Conservation (phyloP, 2,888 invertebrate genomes). For the Calliopum simillimum region DNA sequence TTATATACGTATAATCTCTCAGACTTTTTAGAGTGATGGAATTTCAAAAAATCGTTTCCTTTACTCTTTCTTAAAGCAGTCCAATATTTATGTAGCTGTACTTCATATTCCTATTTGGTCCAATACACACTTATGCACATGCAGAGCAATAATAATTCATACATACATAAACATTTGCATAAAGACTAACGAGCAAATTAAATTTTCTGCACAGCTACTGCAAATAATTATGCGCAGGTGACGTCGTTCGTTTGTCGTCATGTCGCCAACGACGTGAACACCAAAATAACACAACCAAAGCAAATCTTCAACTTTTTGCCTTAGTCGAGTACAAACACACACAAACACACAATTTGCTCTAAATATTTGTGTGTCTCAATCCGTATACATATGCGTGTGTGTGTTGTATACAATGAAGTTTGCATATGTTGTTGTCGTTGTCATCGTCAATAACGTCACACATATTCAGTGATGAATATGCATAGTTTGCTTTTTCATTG, state of each 20-base stretch:
- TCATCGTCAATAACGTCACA: too few species aligned
- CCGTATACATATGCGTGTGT: background rate
- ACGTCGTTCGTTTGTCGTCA: background rate
- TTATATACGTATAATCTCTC: too few species aligned
- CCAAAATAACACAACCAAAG: background rate
- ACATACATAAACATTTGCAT: conserved; percentile 6
- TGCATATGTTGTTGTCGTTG: conserved; percentile 3
- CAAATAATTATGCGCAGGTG: conserved; percentile 31
- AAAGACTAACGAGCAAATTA: conserved; percentile 27
- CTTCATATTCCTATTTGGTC: too few species aligned
- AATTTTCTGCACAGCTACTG: conserved; percentile 15
- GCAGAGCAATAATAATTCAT: background rate
- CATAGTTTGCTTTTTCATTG: background rate
- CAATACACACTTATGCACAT: too few species aligned
- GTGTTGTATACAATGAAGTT: background rate
- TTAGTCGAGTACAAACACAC: background rate
- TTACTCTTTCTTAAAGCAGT: too few species aligned
- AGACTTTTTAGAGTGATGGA: too few species aligned
- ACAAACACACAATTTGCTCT: conserved; percentile 16
- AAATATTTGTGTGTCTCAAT: background rate
- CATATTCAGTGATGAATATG: conserved; percentile 27
- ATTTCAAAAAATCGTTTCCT: too few species aligned
- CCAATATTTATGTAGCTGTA: too few species aligned
- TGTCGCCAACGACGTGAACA: background rate
- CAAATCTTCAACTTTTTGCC: background rate